Evolutionary conservation across 2,113 vertebrate species (phyloP).

Genomic region (Coryphaenoides rupestris): DNA sequence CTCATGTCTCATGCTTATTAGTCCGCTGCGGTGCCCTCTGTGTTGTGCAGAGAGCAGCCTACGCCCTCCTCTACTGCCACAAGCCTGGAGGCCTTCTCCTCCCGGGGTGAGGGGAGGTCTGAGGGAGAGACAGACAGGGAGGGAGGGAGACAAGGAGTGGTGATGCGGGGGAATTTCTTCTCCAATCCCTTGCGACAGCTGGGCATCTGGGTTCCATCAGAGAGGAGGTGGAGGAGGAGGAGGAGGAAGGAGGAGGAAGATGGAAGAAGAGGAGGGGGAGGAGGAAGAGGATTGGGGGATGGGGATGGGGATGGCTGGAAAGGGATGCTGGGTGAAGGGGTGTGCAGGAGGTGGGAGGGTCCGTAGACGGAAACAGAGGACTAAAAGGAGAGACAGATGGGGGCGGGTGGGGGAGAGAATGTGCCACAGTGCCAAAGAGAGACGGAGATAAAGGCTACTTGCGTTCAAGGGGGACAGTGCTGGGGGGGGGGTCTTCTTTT

Average conservation of each 20-base stretch:
- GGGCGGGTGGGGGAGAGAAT: constrained; percentile 3
- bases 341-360: not conserved
- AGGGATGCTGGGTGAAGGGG: not conserved
- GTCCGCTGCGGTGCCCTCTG: constrained; percentile 23
- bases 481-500: not conserved
- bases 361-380: constrained; percentile 9
- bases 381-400: constrained; percentile 48
- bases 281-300: too few relatives aligned
- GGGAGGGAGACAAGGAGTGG: not conserved
- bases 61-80: not conserved
- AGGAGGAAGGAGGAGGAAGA: constrained; percentile 11
- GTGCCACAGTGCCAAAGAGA: constrained; percentile 1
- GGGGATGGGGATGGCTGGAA: not conserved
- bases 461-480: not conserved
- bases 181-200: constrained; percentile 28
- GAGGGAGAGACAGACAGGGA: too few relatives aligned
- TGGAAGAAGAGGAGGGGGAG: not conserved
- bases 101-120: constrained; percentile 4
- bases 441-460: not conserved
- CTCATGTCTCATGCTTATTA: constrained; percentile 22
- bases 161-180: not conserved
- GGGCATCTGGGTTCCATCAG: constrained; percentile 61
- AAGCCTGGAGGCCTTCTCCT: not conserved
- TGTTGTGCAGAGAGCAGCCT: constrained; percentile 23
- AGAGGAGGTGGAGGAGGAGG: constrained; percentile 16